Percentiles rank a stretch among this genome's conserved stretches.
These are phyloP conservation scores for Cisticola juncidis DNA, from an alignment of 2,113 vertebrate genomes.

Conservation along the genomic window DNA sequence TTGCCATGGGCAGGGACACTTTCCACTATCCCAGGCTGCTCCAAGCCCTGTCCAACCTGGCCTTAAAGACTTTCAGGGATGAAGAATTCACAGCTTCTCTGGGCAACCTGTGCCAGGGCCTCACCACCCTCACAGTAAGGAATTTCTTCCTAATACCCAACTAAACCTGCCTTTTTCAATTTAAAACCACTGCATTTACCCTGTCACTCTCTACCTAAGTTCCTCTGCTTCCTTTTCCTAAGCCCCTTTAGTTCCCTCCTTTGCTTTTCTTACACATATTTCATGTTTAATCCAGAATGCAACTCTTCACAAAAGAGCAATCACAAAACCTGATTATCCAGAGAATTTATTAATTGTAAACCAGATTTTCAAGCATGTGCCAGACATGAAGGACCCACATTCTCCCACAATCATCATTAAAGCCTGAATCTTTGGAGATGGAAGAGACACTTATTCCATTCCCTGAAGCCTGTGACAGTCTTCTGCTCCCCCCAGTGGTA, in stretches of 20 bases:
- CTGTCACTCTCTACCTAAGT: neutral
- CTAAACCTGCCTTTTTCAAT: neutral
- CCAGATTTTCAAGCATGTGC: neutral
- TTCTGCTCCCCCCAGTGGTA: conserved; percentile 57
- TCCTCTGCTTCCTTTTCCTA: neutral
- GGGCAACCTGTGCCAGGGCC: neutral
- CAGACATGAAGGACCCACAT: neutral
- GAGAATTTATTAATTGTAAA: neutral
- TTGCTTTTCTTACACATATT: neutral
- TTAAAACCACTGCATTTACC: neutral
- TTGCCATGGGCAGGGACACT: neutral
- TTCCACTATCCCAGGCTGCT: rapidly evolving
- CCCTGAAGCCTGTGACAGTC: neutral
- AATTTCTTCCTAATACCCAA: neutral
- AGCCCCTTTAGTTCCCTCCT: neutral
- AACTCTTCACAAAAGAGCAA: neutral
- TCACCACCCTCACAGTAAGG: rapidly evolving
- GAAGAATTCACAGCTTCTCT: neutral
- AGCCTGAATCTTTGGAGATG: neutral
- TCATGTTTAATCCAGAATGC: neutral
- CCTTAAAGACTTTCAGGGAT: neutral
- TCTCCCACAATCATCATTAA: neutral
- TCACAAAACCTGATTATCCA: neutral
- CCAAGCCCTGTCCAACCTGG: neutral
- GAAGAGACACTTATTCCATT: neutral